phyloP scores from a whole-genome alignment of 2,113 vertebrate genomes.

The Microtus richardsoni region DNA sequence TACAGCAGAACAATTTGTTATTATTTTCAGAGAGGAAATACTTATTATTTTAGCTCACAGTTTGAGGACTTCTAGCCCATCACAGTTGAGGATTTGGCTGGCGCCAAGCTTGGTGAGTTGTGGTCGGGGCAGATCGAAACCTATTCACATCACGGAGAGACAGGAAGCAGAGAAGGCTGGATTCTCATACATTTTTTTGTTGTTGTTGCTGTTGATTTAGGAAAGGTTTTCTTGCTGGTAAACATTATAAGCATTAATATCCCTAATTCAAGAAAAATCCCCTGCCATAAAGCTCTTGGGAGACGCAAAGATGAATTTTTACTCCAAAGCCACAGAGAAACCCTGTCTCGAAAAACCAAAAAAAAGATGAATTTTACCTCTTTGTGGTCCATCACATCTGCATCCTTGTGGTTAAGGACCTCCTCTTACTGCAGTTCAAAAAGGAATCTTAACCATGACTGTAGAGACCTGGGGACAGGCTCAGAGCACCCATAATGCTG shows the following conservation, averaged over 20 bases:
- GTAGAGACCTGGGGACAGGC: neutral
- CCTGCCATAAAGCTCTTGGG: neutral
- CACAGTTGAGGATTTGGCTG: neutral
- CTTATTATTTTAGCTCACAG: neutral
- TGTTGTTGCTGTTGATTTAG: neutral
- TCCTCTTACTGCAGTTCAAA: neutral
- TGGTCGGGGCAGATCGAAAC: neutral
- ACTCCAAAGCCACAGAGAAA: too few species aligned
- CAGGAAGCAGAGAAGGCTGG: neutral
- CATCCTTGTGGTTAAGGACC: neutral
- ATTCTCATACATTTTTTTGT: neutral
- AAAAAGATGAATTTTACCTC: conserved; percentile 47
- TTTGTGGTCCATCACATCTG: neutral
- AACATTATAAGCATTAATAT: neutral
- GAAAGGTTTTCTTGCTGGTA: neutral
- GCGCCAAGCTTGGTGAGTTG: too few species aligned
- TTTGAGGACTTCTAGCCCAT: neutral
- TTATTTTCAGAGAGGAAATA: neutral
- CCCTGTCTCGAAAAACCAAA: too few species aligned
- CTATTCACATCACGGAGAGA: too few species aligned
- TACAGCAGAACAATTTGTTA: neutral
- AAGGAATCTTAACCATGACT: neutral
- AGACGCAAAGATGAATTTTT: neutral
- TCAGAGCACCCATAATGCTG: conserved; percentile 33
- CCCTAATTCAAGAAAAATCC: neutral